Evolutionary conservation across 2,888 invertebrate species (phyloP), one percentile per base, ranked within the genome.

Genomic region (Oxystoma pomonae): DNA sequence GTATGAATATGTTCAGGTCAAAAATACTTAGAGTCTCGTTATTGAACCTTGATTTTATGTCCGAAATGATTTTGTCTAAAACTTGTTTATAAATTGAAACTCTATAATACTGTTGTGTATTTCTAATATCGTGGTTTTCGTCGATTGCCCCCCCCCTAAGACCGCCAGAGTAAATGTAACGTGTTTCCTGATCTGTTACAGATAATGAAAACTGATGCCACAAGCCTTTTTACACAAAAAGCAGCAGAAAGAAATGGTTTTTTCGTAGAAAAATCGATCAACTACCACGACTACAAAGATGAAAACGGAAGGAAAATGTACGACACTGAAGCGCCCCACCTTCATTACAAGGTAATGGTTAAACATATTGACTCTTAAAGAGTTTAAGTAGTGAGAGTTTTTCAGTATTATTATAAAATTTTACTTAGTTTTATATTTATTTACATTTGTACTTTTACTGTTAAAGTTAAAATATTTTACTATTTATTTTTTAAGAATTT

Each of bases 171-270:
- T n/a, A n/a, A n/a, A n/a, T n/a, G n/a, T n/a, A n/a, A n/a, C n/a
- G n/a, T n/a, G n/a, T n/a, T n/a, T n/a, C n/a, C n/a, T n/a, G n/a
- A n/a, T n/a, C n/a, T n/a, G n/a, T n/a, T 83, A 53, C 81, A 91
- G 89, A 75, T 92, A 20, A 85, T 92, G 72, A 92, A 92, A 80
- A 89, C 88, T 17, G 92, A 92, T 75, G 91, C 92, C 0, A 92
- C 92, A 0, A 91, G 92, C 18, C 84, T 87, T 1, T 92, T 85
- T 74, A 92, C 92, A 0, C 92, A 92, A 74, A 89, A 88, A 71
- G 88, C 91, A 61, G 87, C 89, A 65, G 84, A 84, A 71, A 87
- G 86, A 21, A 82, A 88, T 55, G 91, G 90, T 0, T 86, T 91
- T 73, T 81, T 84, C 58, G 83, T 85, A 0, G 82, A 88, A 35